Evolutionary conservation across 2,113 vertebrate genomes (phyloP).

Genomic region (Colistium nudipinnis): DNA sequence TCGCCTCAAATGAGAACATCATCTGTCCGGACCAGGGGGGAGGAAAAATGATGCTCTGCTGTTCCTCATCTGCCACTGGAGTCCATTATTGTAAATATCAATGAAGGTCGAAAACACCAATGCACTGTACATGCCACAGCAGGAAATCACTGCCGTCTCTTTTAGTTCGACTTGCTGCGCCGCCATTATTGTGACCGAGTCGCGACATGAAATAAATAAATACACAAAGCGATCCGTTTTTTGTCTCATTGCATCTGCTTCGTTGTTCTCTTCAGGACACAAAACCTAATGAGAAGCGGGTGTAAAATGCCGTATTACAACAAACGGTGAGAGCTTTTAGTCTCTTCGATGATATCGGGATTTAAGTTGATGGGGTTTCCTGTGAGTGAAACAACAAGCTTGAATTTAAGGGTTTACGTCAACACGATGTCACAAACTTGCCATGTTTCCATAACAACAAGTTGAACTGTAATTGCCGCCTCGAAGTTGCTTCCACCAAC

Average conservation of each 20-base stretch:
- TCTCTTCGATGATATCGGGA: background rate
- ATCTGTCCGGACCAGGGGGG: conserved; percentile 35
- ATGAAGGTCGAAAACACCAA: background rate
- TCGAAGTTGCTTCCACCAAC: too few species aligned
- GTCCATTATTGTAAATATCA: background rate
- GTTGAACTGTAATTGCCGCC: background rate
- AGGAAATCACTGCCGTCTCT: background rate
- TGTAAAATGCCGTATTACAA: background rate
- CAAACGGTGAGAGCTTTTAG: background rate
- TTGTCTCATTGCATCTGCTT: too few species aligned
- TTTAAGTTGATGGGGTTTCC: background rate
- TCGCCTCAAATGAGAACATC: conserved; percentile 31
- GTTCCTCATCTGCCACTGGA: background rate
- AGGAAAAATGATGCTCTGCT: conserved; percentile 5
- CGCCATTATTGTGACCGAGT: too few species aligned
- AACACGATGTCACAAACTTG: background rate
- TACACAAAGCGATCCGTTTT: too few species aligned
- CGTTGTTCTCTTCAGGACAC: too few species aligned
- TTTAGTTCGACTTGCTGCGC: background rate
- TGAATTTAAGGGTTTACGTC: background rate
- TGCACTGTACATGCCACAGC: background rate
- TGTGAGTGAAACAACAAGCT: background rate
- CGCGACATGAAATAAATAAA: too few species aligned
- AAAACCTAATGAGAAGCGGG: background rate
- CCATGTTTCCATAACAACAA: background rate